Percentiles rank a stretch among this genome's conserved stretches.
Evolutionary conservation across 2,113 vertebrate species (phyloP).

Genomic region (Columba livia): DNA sequence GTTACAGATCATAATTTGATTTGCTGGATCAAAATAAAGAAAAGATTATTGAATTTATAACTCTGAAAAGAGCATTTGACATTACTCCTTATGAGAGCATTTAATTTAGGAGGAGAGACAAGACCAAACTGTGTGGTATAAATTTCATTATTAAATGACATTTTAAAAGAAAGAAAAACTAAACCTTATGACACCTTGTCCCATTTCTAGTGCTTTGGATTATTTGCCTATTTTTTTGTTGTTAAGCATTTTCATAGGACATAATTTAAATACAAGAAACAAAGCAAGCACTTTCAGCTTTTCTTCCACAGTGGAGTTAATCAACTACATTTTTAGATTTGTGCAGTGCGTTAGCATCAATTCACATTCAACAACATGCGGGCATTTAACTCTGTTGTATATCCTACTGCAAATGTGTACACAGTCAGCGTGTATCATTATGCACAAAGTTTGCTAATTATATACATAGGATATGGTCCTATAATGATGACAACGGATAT

Average conservation of each 20-base stretch:
- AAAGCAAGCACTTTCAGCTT: background rate
- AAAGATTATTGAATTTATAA: background rate
- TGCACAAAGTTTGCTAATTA: background rate
- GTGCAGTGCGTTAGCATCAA: background rate
- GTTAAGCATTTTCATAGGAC: background rate
- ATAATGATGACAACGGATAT: background rate
- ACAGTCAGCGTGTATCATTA: background rate
- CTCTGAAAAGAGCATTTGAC: background rate
- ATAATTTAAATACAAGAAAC: background rate
- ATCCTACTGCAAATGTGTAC: background rate
- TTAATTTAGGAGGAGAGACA: background rate
- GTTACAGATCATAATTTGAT: background rate
- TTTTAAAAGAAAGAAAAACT: background rate
- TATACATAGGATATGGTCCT: background rate
- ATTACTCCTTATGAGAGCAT: background rate
- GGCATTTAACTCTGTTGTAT: background rate
- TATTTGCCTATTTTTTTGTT: background rate
- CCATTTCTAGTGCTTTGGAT: background rate
- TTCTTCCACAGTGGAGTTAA: background rate
- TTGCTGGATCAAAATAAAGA: background rate
- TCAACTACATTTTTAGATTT: background rate
- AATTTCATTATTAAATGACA: background rate
- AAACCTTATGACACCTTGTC: background rate
- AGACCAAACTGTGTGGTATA: background rate
- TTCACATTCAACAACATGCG: background rate